Conservation (phyloP, 2,888 invertebrate species). For the Xanthia togata region DNA sequence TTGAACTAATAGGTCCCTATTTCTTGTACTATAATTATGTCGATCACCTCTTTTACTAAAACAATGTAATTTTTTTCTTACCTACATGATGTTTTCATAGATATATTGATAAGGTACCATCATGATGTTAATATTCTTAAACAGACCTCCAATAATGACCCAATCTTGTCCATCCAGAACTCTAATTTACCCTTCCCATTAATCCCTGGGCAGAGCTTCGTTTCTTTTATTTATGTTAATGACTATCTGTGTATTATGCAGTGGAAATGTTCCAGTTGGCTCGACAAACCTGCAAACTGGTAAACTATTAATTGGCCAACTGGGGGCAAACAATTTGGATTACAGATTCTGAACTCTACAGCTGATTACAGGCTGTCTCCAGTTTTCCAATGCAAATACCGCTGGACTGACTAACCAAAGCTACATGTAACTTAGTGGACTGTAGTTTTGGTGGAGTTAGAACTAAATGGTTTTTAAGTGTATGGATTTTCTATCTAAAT, state of each 20-base stretch:
- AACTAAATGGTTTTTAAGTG: constrained; percentile 6
- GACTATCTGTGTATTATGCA: constrained; percentile 52
- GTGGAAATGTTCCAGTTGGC: constrained; percentile 53
- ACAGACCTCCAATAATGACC: neutral
- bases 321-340: constrained; percentile 66
- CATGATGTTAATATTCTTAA: too few relatives aligned
- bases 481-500: constrained; percentile 7
- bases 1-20: too few relatives aligned
- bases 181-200: constrained; percentile 34
- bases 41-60: too few relatives aligned
- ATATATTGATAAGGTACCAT: too few relatives aligned
- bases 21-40: too few relatives aligned
- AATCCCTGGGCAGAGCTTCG: constrained; percentile 25
- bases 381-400: constrained; percentile 62
- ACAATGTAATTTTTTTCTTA: too few relatives aligned
- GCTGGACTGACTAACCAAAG: constrained; percentile 42
- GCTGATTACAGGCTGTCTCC: constrained; percentile 38
- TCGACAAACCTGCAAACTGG: constrained; percentile 55
- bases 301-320: constrained; percentile 66
- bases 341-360: constrained; percentile 62
- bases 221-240: constrained; percentile 59
- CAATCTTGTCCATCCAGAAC: constrained; percentile 25
- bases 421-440: constrained; percentile 31
- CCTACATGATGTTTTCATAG: too few relatives aligned
- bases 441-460: constrained; percentile 16